Percentiles rank a stretch among this genome's conserved stretches.
phyloP scores from a whole-genome alignment of 2,113 vertebrate genomes.

The Tachuris rubrigastra region DNA sequence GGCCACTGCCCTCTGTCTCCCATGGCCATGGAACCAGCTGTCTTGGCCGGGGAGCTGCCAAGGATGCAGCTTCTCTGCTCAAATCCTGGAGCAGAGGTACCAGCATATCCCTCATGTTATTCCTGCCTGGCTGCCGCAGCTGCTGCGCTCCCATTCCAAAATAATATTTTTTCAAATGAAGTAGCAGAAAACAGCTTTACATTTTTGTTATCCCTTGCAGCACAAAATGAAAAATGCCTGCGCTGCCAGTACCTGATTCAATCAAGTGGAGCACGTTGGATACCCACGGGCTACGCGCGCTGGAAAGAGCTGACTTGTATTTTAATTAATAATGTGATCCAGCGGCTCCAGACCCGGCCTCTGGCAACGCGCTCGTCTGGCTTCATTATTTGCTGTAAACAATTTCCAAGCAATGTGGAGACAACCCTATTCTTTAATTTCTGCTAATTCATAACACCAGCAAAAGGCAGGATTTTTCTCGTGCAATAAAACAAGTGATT shows the following conservation, averaged over 20 bases:
- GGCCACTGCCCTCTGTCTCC: conserved; percentile 40
- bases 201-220: conserved; percentile 88
- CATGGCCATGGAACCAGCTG: conserved; percentile 35
- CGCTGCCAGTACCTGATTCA: conserved; percentile 93
- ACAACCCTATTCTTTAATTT: conserved; percentile 76
- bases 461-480: conserved; percentile 7
- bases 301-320: conserved; percentile 87
- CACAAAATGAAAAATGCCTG: conserved; percentile 89
- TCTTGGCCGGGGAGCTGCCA: conserved; percentile 43
- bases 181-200: conserved; percentile 85
- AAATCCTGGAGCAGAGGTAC: neutral
- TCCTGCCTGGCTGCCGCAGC: conserved; percentile 64
- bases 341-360: conserved; percentile 85
- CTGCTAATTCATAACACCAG: conserved; percentile 72
- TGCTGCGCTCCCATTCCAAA: conserved; percentile 73
- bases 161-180: conserved; percentile 79
- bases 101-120: neutral
- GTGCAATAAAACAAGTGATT: neutral
- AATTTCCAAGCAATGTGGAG: conserved; percentile 84
- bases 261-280: conserved; percentile 95
- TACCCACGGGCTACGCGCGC: conserved; percentile 90
- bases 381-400: conserved; percentile 89
- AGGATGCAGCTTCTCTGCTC: conserved; percentile 41
- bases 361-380: conserved; percentile 83
- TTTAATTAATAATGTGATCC: conserved; percentile 98